Conservation (phyloP, 2,888 invertebrate genomes). For the Amphimallon solstitiale region DNA sequence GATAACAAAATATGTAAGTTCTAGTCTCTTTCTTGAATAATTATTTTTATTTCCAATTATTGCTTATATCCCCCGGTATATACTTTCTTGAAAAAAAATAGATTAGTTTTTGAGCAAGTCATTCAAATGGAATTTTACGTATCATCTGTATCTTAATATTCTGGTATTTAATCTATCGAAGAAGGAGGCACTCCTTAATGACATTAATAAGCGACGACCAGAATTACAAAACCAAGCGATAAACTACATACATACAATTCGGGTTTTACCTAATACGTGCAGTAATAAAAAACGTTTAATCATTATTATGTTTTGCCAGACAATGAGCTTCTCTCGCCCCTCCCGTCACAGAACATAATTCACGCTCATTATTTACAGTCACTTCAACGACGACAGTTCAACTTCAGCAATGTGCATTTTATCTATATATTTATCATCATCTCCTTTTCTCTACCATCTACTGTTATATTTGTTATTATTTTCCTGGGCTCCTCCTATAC, state of each 20-base stretch:
- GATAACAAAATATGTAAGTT: too few relatives aligned
- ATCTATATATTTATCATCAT: too few relatives aligned
- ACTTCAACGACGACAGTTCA: background rate
- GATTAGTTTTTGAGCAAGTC: background rate
- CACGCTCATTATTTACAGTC: slow-evolving; percentile 30
- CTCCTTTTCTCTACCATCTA: background rate
- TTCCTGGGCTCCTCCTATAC: background rate
- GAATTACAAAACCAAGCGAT: slow-evolving; percentile 45
- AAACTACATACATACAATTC: slow-evolving; percentile 36
- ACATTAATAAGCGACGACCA: slow-evolving; percentile 47
- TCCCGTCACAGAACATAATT: slow-evolving; percentile 25
- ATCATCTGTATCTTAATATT: slow-evolving; percentile 11
- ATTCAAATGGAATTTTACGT: slow-evolving; percentile 2
- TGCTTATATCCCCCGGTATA: too few relatives aligned
- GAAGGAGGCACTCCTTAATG: slow-evolving; percentile 47
- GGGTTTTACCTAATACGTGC: slow-evolving; percentile 48
- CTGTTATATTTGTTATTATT: background rate
- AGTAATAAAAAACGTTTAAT: slow-evolving; percentile 45
- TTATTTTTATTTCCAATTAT: too few relatives aligned
- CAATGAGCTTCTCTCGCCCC: slow-evolving; percentile 12
- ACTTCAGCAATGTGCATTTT: background rate
- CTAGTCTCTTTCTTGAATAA: too few relatives aligned
- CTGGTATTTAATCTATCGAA: slow-evolving; percentile 32
- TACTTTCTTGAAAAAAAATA: too few relatives aligned
- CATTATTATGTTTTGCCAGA: slow-evolving; percentile 41